Base-by-base conservation (phyloP, 2,888 invertebrate genomes). In the Lissonota sp. region DNA sequence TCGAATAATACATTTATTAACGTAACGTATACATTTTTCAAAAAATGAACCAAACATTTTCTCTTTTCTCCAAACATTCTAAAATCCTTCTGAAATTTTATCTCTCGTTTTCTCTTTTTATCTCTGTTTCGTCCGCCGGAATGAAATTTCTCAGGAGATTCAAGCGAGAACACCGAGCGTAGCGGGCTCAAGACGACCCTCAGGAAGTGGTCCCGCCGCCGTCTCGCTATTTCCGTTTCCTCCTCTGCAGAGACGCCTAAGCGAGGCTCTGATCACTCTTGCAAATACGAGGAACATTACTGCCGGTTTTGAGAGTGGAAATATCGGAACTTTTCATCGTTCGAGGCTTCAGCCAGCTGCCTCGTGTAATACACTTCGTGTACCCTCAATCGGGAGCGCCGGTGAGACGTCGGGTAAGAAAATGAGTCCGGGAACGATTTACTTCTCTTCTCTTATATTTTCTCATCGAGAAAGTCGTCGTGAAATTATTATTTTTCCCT, bases 81-180 rank as follows among this genome's bases (percentile, higher is more conserved):
- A 26, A 1, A 1, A 26, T 26, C 26, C 26, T 26, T 26, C 26
- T 26, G 3, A 26, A 26, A 26, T 26, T 1, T 3, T 26, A 26
- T 26, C 26, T 26, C 26, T 26, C 26, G 3, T 26, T 26, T 26
- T 26, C 26, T 26, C 26, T 26, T 26, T 26, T 26, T 26, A 2
- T 26, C 26, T 26, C 26, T 26, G 26, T 26, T 26, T 26, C 26
- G 5, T 37, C 58, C 14, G 14, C 51, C 49, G 67, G 71, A 40
- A 75, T 75, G 58, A 42, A 75, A 69, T 76, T 85, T 77, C 79
- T 51, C 88, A 93, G 90, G 97, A 97, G 91, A 97, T 97, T 82
- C 96, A 97, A 91, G 96, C 96, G 4, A 93, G 96, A 83, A 96
- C 96, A 1, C 97, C 96, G 4, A 96, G 96, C 81, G 96, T 95